Evolutionary conservation across 2,113 vertebrate species (phyloP).

Genomic region (Chroicocephalus ridibundus): DNA sequence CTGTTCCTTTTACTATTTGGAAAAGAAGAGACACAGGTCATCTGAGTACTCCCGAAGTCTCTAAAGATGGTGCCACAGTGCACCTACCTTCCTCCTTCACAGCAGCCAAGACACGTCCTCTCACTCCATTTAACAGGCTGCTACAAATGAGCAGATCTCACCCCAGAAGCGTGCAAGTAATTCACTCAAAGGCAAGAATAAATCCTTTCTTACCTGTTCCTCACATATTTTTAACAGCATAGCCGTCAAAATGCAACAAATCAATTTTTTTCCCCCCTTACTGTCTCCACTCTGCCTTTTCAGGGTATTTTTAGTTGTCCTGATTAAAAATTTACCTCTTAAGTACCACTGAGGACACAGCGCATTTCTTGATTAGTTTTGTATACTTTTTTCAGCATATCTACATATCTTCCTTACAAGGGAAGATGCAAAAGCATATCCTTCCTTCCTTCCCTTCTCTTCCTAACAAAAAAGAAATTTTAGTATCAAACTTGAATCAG

Average conservation of each 20-base stretch:
- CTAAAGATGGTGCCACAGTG: background rate
- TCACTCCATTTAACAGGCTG: background rate
- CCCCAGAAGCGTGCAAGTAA: background rate
- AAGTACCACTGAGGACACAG: conserved; percentile 22
- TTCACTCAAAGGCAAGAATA: conserved; percentile 18
- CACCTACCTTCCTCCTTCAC: background rate
- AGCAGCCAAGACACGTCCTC: background rate
- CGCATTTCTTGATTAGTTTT: conserved; percentile 31
- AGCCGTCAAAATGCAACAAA: background rate
- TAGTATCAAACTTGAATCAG: background rate
- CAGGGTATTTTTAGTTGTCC: conserved; percentile 45
- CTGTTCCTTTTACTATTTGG: background rate
- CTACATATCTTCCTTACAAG: background rate
- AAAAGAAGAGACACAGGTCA: background rate
- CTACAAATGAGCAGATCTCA: background rate
- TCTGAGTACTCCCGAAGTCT: background rate
- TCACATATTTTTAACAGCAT: background rate
- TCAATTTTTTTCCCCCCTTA: background rate
- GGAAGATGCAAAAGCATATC: background rate
- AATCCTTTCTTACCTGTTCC: background rate
- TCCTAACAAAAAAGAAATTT: background rate
- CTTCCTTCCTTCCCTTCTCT: background rate
- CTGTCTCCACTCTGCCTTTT: background rate
- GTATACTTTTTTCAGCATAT: background rate
- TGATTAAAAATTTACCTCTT: conserved; percentile 66